Conservation (phyloP, 2,113 vertebrate genomes). For the Hypomesus transpacificus region DNA sequence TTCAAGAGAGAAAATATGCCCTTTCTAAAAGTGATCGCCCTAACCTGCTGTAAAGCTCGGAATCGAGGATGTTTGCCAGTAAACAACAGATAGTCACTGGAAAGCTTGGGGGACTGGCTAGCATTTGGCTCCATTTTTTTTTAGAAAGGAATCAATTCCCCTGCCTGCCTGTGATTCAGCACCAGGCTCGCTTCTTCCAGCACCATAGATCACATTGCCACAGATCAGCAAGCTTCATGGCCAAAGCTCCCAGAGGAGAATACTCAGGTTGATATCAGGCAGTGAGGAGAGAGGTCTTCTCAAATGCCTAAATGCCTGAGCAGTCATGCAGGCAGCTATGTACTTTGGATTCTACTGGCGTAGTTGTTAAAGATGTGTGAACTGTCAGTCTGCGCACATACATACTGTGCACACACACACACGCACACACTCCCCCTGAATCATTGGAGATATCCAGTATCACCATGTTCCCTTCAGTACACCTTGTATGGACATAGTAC, state of each 20-base stretch:
- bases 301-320: constrained; percentile 43
- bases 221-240: constrained; percentile 25
- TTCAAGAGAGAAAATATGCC: constrained; percentile 1
- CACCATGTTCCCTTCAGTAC: background rate
- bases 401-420: constrained; percentile 1
- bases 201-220: constrained; percentile 24
- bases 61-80: background rate
- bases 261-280: constrained; percentile 23
- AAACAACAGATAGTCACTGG: background rate
- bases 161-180: constrained; percentile 2
- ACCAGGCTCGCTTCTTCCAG: background rate
- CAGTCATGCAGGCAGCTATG: constrained; percentile 8
- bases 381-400: background rate
- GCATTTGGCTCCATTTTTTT: background rate
- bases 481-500: background rate
- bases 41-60: background rate
- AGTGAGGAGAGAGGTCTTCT: constrained; percentile 11
- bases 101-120: background rate
- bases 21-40: background rate
- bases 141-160: background rate
- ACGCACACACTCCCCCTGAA: background rate
- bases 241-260: constrained; percentile 20
- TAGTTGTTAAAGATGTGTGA: background rate
- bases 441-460: background rate
- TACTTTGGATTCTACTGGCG: background rate